Percentiles rank a stretch among this genome's conserved stretches.
Evolutionary conservation across 2,797 vertebrate species (phyloP).

Genomic region (Buphagus erythrorhynchus): DNA sequence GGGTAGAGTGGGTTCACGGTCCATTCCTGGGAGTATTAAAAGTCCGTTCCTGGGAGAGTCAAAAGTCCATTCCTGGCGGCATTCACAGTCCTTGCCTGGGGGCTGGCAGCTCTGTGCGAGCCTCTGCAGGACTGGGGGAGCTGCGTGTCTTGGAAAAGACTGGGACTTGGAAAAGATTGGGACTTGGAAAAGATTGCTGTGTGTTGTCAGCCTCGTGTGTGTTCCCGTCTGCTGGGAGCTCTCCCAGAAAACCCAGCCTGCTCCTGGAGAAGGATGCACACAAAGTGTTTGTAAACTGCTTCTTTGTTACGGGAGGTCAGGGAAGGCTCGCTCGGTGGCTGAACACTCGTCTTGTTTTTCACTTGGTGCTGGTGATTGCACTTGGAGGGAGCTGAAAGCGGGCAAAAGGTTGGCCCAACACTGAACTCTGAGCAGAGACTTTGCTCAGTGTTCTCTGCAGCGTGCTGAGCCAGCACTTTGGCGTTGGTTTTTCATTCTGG

Average conservation of each 20-base stretch:
- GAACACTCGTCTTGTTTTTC: not conserved
- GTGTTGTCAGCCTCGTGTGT: accelerated
- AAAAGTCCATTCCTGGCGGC: accelerated
- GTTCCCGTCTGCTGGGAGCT: not conserved
- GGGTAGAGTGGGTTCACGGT: not conserved
- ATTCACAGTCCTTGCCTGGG: accelerated
- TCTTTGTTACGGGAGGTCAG: not conserved
- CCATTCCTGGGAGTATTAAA: not conserved
- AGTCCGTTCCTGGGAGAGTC: not conserved
- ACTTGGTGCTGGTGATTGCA: not conserved
- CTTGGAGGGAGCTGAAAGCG: not conserved
- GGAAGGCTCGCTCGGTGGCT: not conserved
- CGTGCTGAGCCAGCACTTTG: not conserved
- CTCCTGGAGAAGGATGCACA: not conserved
- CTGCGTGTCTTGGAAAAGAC: not conserved
- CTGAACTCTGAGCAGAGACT: not conserved
- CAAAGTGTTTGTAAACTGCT: not conserved
- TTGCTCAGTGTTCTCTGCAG: not conserved
- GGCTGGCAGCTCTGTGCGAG: accelerated
- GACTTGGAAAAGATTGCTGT: accelerated
- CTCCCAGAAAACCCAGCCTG: not conserved
- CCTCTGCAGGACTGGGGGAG: accelerated
- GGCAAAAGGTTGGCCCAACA: not conserved
- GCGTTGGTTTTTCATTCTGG: not conserved
- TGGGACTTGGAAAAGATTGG: not conserved